Base-by-base conservation (phyloP, 2,888 invertebrate species). In the Oegoconia quadripuncta region DNA sequence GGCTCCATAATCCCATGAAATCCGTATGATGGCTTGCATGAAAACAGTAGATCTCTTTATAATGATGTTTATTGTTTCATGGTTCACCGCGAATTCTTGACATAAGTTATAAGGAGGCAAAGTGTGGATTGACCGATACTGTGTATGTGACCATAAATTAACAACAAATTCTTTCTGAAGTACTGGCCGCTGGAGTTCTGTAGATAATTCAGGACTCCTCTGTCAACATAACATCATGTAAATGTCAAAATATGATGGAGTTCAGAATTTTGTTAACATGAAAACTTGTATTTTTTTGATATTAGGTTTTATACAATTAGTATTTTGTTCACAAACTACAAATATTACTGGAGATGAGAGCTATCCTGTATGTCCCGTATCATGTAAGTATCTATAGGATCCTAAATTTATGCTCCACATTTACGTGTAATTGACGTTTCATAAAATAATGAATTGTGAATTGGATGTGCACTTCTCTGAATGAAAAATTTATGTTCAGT, bases 201-300 rank as follows among this genome's bases (percentile, higher is more conserved):
- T 12, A 6, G n/a, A 25, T 25, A n/a, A 9, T 11, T 9, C 25
- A 25, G 4, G 12, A 3, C 4, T 25, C 25, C 11, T n/a, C 25
- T 25, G 25, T 25, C 25, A 25, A 9, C n/a, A n/a, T 11, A 11
- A 7, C 31, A 11, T 18, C 18, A 31, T 31, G 12, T 12, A 9
- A n/a, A 66, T 68, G 74, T 77, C 79, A 75, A 71, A 73, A 64
- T 57, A 71, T 54, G 55, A 69, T 54, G 56, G 47, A 59, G 61
- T 59, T 65, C 55, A 62, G 58, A 46, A 63, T 68, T 76, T 78
- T 73, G 52, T 64, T 75, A 83, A 52, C 67, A 84, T 84, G 86
- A 75, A 68, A 79, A 70, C 68, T 67, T 62, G 63, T 65, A 62
- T 65, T 62, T 62, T 77, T 77, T 77, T 83, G 59, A 63, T 79